Conservation (phyloP, 2,113 vertebrate species). For the Lamprotornis superbus region DNA sequence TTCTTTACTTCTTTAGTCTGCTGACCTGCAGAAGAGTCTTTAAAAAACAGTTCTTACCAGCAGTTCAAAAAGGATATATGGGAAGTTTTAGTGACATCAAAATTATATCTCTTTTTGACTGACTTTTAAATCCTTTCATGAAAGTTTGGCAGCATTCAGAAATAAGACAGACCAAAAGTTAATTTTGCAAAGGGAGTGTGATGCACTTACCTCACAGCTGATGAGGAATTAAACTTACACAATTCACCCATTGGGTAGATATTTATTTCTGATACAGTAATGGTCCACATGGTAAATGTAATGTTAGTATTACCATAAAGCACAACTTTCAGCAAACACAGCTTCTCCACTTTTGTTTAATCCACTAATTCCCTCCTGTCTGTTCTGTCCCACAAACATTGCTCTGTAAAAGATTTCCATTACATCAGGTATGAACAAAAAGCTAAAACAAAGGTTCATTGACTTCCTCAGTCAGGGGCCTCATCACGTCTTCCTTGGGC, state of each 20-base stretch:
- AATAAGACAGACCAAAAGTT: background rate
- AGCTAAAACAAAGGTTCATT: background rate
- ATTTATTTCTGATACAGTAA: background rate
- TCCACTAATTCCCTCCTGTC: background rate
- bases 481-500: background rate
- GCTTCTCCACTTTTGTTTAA: background rate
- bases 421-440: background rate
- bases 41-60: background rate
- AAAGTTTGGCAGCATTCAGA: background rate
- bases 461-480: background rate
- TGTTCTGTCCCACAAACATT: background rate
- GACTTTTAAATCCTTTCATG: background rate
- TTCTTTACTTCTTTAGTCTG: background rate
- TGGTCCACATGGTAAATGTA: background rate
- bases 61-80: background rate
- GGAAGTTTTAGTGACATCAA: background rate
- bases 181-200: background rate
- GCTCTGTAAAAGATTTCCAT: slow-evolving; percentile 6
- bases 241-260: background rate
- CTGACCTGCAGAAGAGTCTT: background rate
- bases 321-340: background rate
- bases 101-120: background rate
- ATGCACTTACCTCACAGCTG: background rate
- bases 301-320: background rate
- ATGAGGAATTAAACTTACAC: background rate